These are phyloP conservation scores for Triplophysa dalaica DNA, from an alignment of 2,113 vertebrate genomes.

Conservation along the genomic window DNA sequence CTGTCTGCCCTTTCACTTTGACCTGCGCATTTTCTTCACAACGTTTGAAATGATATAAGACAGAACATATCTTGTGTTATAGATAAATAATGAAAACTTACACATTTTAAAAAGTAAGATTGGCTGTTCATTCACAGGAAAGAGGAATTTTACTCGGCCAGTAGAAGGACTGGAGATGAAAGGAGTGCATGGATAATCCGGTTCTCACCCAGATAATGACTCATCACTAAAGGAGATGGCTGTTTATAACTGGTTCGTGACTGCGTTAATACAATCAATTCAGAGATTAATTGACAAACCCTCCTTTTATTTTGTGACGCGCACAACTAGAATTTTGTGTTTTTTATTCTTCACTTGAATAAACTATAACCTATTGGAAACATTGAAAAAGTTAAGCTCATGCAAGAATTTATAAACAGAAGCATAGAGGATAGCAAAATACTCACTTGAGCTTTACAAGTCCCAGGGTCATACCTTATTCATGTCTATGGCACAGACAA, in stretches of 20 bases:
- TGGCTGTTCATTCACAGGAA: background rate
- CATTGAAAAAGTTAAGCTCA: background rate
- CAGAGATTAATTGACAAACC: constrained; percentile 44
- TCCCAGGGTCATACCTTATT: no score
- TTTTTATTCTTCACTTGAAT: background rate
- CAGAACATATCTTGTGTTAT: background rate
- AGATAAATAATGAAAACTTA: background rate
- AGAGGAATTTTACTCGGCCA: constrained; percentile 5
- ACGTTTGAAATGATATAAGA: background rate
- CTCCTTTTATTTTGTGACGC: background rate
- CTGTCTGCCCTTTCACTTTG: background rate
- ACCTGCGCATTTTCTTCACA: background rate
- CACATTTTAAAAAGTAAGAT: background rate
- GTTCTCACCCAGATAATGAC: constrained; percentile 52
- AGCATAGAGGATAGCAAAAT: no score
- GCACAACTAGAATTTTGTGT: background rate
- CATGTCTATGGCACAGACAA: no score
- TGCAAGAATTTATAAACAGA: no score
- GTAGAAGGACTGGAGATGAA: constrained; percentile 22
- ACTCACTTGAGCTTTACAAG: no score
- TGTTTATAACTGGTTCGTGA: constrained; percentile 10
- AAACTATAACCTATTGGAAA: background rate
- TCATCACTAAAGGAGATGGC: constrained; percentile 55
- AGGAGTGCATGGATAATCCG: constrained; percentile 50
- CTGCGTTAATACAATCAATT: constrained; percentile 44